phyloP scores from a whole-genome alignment of 2,888 invertebrate genomes.

The Drosophila merina region DNA sequence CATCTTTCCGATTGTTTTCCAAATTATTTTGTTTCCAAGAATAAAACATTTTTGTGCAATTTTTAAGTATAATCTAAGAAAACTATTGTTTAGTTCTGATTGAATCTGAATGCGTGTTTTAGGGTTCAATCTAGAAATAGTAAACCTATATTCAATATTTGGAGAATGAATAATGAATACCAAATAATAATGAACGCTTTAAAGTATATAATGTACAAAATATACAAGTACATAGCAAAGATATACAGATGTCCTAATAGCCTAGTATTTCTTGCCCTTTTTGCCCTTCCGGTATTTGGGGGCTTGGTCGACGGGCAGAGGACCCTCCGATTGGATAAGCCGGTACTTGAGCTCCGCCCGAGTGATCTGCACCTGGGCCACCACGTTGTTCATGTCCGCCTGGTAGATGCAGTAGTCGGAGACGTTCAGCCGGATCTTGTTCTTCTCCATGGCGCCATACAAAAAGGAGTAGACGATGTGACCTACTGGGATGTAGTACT shows the following conservation, averaged over 20 bases:
- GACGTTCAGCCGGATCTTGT: constrained; percentile 86
- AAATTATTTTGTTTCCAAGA: not conserved
- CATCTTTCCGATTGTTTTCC: not conserved
- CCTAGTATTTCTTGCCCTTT: not conserved
- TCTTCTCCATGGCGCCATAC: constrained; percentile 88
- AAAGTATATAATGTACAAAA: constrained; percentile 1
- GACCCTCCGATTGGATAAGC: not conserved
- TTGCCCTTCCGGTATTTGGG: not conserved
- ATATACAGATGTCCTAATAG: not conserved
- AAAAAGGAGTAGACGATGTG: constrained; percentile 87
- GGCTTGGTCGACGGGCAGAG: not conserved
- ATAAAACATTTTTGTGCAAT: no score
- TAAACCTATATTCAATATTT: no score
- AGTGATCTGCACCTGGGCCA: constrained; percentile 58
- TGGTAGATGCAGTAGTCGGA: constrained; percentile 91
- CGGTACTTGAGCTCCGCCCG: constrained; percentile 53
- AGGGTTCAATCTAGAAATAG: no score
- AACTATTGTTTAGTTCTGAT: no score
- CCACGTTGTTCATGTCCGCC: constrained; percentile 90
- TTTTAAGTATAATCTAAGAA: no score
- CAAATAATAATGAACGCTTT: not conserved
- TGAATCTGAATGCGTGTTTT: no score
- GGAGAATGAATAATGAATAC: no score
- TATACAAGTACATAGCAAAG: constrained; percentile 1
- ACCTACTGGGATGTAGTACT: constrained; percentile 87